Base-by-base conservation (phyloP, 2,888 invertebrate genomes). In the Smittia aterrima region DNA sequence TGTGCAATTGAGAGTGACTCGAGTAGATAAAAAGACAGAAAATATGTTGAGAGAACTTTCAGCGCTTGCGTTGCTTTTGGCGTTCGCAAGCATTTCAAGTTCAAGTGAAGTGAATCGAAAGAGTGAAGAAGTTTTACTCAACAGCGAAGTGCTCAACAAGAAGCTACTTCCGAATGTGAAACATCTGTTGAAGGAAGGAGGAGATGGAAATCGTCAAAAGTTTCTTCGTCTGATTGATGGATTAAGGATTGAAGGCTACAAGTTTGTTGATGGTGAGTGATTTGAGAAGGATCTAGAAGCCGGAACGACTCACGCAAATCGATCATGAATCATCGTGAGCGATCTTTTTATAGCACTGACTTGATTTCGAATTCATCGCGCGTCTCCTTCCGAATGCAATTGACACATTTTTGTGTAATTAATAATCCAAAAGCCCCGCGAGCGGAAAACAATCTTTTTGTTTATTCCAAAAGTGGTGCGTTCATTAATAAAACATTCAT, bases 31-130 rank as follows among this genome's bases (percentile, higher is more conserved):
- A 47, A 16, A 47, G 66, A 3, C 13, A 16, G n/a, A 47, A 47
- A 47, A 41, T 22, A 67, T 67, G 41, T 20, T 40, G 4, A 13
- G 20, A 6, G 4, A 18, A 41, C 18, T 18, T 2, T 20, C 20
- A 16, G 6, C 32, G 27, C 11, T 40, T 11, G 41, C 24, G 40
- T 32, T 67, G 18, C 22, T 67, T 67, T 67, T 67, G 20, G 41
- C 16, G n/a, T 4, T 67, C 6, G 6, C 22, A 22, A 32, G 41
- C 24, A 41, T 67, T 24, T 40, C 67, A 67, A 67, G 11, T 41
- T 40, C 67, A 13, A 67, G 20, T 41, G 41, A 67, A 20, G 67
- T 67, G 25, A 40, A 67, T 32, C 40, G 24, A 24, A 22, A 18
- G 13, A 20, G 16, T 11, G 6, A 67, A 22, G 67, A 67, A 24